phyloP scores from a whole-genome alignment of 2,888 invertebrate species.

The Geophilus truncorum region DNA sequence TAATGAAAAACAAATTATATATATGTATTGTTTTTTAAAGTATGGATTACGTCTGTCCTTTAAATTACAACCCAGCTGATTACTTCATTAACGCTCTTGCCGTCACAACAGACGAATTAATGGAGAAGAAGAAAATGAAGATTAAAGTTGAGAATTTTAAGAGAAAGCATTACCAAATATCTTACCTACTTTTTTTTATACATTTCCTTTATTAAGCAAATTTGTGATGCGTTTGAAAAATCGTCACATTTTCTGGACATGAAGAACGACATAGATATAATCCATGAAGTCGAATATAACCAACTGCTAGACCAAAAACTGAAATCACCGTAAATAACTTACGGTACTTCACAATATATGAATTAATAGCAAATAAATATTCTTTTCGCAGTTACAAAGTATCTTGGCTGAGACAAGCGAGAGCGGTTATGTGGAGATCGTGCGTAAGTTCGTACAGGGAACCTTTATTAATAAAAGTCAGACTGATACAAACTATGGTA shows the following conservation, averaged over 20 bases:
- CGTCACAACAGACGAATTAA: constrained; percentile 49
- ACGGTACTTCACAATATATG: neutral
- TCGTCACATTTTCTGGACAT: constrained; percentile 41
- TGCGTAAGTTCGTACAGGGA: constrained; percentile 85
- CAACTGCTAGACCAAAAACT: neutral
- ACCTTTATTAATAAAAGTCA: constrained; percentile 81
- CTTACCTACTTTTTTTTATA: neutral
- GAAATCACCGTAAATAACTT: neutral
- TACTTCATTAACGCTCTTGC: constrained; percentile 53
- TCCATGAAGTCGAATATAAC: neutral
- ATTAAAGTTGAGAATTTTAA: constrained; percentile 33
- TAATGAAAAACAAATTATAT: neutral
- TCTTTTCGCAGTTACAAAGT: constrained; percentile 53
- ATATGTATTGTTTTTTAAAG: neutral
- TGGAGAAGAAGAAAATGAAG: constrained; percentile 42
- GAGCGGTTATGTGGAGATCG: constrained; percentile 83
- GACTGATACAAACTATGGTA: constrained; percentile 81
- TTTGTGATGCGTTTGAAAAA: constrained; percentile 46
- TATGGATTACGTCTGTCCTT: constrained; percentile 48
- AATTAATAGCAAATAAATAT: neutral
- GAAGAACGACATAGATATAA: constrained; percentile 31
- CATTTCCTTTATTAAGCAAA: constrained; percentile 39
- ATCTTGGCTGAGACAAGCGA: constrained; percentile 80
- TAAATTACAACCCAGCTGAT: constrained; percentile 54
- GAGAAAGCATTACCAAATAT: neutral